Base-by-base conservation (phyloP, 2,888 invertebrate species). In the Carterocephalus palaemon region DNA sequence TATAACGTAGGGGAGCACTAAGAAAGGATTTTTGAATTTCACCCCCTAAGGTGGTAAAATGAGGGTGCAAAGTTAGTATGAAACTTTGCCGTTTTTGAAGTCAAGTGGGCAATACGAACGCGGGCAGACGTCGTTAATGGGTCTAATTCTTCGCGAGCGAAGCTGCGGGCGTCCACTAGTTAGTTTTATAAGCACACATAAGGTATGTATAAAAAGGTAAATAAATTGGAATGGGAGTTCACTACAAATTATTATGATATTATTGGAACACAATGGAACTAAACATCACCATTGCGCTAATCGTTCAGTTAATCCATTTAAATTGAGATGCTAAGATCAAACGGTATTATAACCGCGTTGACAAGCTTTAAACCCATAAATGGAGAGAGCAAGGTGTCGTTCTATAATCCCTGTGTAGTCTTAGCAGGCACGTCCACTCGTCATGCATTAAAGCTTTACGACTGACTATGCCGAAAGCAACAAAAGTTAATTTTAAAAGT, bases 401-500 rank as follows among this genome's bases (percentile, higher is more conserved):
- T 51, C 40, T 36, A 59, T 86, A 84, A 86, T 80, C 85, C 79
- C 49, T 59, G 39, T 56, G 63, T 57, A 62, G 61, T 56, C 52
- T 63, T 59, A 37, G 48, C 47, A 60, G 70, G 66, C 85, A 84
- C 85, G 85, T 76, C 62, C 64, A 57, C 58, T 54, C 63, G 60
- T 56, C 60, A 65, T 67, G 68, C 67, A 59, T 56, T 56, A 57
- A 52, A 52, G 51, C 56, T 63, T 74, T 74, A 67, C 65, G 60
- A 57, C 59, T 63, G 54, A 63, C 66, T 66, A 62, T 60, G 16
- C 36, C 67, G 68, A 67, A 73, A 70, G 62, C 67, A 71, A 77
- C 76, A 77, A 75, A 72, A 68, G 69, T 72, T 74, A 76, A 75
- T 72, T 73, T 75, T 70, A 68, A 79, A 74, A 64, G 71, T 78